phyloP scores from a whole-genome alignment of 2,888 invertebrate genomes.

The Meliscaeva auricollis region DNA sequence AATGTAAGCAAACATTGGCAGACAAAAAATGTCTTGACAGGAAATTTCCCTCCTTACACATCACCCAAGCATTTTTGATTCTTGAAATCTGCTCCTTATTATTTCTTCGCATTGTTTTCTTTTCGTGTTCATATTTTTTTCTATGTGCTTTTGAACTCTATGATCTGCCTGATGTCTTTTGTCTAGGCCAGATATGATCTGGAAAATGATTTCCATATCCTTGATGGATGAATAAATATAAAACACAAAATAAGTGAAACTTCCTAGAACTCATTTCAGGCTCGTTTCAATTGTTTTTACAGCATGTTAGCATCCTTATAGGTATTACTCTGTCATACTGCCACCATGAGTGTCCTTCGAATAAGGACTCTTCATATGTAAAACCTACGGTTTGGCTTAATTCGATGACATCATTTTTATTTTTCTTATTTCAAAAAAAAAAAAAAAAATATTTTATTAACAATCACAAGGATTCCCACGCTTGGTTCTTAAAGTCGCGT shows the following conservation, averaged over 20 bases:
- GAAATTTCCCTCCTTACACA: conserved; percentile 67
- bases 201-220: conserved; percentile 68
- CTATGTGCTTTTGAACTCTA: not conserved
- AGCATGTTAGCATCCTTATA: conserved; percentile 10
- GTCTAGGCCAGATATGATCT: conserved; percentile 60
- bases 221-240: conserved; percentile 59
- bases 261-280: conserved; percentile 41
- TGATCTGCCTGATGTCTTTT: no score
- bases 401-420: conserved; percentile 66
- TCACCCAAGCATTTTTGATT: conserved; percentile 38
- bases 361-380: not conserved
- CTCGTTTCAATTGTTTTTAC: conserved; percentile 13
- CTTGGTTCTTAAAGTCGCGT: conserved; percentile 21
- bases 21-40: conserved; percentile 55
- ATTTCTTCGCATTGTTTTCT: conserved; percentile 10
- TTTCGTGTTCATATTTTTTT: conserved; percentile 3
- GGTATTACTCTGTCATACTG: not conserved
- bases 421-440: conserved; percentile 47
- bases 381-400: conserved; percentile 50
- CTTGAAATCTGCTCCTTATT: conserved; percentile 25
- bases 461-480: conserved; percentile 59
- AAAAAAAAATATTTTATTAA: conserved; percentile 66
- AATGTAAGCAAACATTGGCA: conserved; percentile 44
- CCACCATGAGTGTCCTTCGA: not conserved
- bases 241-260: conserved; percentile 61